phyloP scores from a whole-genome alignment of 2,888 invertebrate species.

The Drosophila testacea region DNA sequence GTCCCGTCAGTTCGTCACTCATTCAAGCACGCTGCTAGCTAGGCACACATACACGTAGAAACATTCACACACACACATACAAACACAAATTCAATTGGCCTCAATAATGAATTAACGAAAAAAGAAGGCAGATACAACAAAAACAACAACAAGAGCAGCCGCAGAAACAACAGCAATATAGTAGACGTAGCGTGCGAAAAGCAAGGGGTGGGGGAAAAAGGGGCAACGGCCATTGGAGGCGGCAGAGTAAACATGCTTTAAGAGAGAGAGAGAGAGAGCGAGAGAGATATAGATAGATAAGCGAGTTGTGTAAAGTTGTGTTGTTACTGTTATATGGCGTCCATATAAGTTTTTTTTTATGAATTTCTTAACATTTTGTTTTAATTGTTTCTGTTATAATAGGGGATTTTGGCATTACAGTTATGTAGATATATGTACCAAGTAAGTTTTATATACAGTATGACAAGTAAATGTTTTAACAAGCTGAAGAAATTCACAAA shows the following conservation, averaged over 20 bases:
- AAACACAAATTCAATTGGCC: conserved; percentile 75
- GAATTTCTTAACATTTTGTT: conserved; percentile 56
- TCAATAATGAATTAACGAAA: conserved; percentile 79
- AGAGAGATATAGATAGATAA: conserved; percentile 27
- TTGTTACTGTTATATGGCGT: conserved; percentile 48
- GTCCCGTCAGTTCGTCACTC: conserved; percentile 68
- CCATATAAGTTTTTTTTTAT: conserved; percentile 16
- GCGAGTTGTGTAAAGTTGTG: conserved; percentile 55
- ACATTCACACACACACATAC: conserved; percentile 10
- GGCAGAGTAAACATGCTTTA: conserved; percentile 32
- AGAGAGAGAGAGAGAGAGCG: neutral
- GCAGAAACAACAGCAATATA: conserved; percentile 12
- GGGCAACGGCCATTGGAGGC: conserved; percentile 13
- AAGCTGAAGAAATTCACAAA: too few species aligned
- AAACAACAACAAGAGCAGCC: conserved; percentile 27
- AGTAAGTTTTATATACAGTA: too few species aligned
- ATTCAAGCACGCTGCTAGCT: conserved; percentile 78
- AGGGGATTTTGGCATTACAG: conserved; percentile 16
- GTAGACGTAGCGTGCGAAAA: conserved; percentile 71
- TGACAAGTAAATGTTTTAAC: too few species aligned
- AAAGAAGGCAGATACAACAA: conserved; percentile 52
- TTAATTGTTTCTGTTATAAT: conserved; percentile 25
- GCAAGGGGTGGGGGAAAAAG: conserved; percentile 21
- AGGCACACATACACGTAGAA: conserved; percentile 31
- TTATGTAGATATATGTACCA: neutral